Conservation (phyloP, 2,113 vertebrate genomes). For the Callionymus lyra region DNA sequence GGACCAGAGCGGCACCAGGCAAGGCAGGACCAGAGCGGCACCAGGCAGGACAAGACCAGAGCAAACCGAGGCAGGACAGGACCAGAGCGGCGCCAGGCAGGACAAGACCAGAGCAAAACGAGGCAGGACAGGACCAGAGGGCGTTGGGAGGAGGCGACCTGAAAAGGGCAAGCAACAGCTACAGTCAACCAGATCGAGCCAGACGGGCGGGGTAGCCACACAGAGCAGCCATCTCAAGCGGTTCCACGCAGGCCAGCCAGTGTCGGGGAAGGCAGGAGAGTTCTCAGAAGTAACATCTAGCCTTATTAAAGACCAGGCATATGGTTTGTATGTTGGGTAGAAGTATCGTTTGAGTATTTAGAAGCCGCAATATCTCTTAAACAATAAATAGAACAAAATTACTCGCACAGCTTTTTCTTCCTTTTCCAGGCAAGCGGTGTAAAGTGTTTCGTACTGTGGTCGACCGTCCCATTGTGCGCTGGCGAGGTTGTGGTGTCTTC, state of each 20-base stretch:
- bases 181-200: conserved; percentile 57
- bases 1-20: conserved; percentile 1
- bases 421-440: conserved; percentile 65
- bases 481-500: conserved; percentile 57
- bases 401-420: conserved; percentile 71
- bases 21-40: conserved; percentile 1
- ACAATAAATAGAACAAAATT: conserved; percentile 44
- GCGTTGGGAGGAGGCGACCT: conserved; percentile 44
- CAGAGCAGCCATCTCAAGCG: conserved; percentile 36
- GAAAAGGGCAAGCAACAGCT: conserved; percentile 25
- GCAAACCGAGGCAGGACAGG: conserved; percentile 26
- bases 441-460: conserved; percentile 51
- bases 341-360: conserved; percentile 54
- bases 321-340: conserved; percentile 72
- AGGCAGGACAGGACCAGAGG: conserved; percentile 44
- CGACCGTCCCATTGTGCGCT: conserved; percentile 46
- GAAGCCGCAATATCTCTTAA: neutral
- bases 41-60: conserved; percentile 25
- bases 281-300: conserved; percentile 44
- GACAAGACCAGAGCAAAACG: conserved; percentile 42
- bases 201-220: conserved; percentile 55
- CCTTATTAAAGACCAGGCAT: conserved; percentile 35
- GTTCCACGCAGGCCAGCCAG: conserved; percentile 38
- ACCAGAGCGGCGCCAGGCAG: conserved; percentile 32
- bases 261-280: conserved; percentile 43